Percentiles rank a stretch among this genome's conserved stretches.
These are phyloP conservation scores for Harpalus rufipes DNA, from an alignment of 2,888 invertebrate genomes.

Conservation along the genomic window DNA sequence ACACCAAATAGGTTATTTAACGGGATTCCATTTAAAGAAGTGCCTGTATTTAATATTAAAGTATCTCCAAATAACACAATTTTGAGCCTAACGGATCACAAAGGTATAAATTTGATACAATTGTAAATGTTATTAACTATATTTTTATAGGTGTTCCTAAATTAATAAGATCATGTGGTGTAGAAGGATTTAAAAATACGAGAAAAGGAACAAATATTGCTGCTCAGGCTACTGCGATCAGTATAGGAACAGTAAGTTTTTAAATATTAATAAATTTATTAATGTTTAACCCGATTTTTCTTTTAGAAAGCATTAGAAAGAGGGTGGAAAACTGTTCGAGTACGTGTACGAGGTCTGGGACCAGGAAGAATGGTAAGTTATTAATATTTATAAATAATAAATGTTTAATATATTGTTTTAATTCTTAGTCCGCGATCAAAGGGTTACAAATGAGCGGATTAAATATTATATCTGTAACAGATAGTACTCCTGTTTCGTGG, in stretches of 20 bases:
- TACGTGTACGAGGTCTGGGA: constrained; percentile 90
- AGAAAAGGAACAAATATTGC: constrained; percentile 98
- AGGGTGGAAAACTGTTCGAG: constrained; percentile 87
- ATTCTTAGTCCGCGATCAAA: constrained; percentile 91
- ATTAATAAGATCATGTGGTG: constrained; percentile 87
- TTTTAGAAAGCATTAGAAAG: constrained; percentile 85
- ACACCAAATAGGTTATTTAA: constrained; percentile 87
- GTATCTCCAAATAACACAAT: constrained; percentile 94
- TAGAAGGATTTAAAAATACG: constrained; percentile 96
- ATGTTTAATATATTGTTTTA: constrained; percentile 54
- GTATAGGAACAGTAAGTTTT: constrained; percentile 84
- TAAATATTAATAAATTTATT: constrained; percentile 51
- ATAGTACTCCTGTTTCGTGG: constrained; percentile 91
- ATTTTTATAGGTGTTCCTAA: constrained; percentile 78
- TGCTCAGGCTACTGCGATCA: constrained; percentile 95
- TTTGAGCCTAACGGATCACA: constrained; percentile 85
- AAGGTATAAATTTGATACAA: constrained; percentile 77
- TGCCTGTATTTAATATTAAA: constrained; percentile 91
- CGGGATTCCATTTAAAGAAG: constrained; percentile 87
- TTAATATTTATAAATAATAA: neutral
- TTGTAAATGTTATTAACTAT: neutral
- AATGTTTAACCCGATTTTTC: constrained; percentile 44
- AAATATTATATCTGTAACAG: constrained; percentile 95
- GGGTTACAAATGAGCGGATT: constrained; percentile 95
- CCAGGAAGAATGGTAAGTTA: constrained; percentile 91